A percentile compares a stretch with the other conserved stretches of the same genome.
Evolutionary conservation across 2,797 vertebrate species (phyloP).

Genomic region (Malacoraja senta): DNA sequence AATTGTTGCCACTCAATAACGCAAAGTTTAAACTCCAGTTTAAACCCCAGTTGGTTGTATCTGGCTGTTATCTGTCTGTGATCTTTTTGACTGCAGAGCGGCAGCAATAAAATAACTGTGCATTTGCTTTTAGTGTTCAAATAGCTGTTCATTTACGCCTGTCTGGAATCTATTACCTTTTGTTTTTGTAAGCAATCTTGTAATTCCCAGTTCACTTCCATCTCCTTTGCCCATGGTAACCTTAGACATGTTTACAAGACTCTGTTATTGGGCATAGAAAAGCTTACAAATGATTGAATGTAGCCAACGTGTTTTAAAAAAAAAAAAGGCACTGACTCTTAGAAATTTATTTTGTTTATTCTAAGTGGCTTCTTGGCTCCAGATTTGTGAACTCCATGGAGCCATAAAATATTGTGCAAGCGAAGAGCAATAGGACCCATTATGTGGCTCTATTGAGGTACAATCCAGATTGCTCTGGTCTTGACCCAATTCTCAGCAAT

Average conservation of each 20-base stretch:
- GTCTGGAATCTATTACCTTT: constrained; percentile 29
- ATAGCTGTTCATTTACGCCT: neutral
- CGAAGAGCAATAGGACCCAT: too few species aligned
- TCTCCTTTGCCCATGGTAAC: constrained; percentile 18
- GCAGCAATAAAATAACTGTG: neutral
- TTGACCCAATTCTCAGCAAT: too few species aligned
- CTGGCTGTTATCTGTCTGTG: neutral
- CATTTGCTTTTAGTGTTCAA: neutral
- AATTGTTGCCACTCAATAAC: neutral
- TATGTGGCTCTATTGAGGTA: too few species aligned
- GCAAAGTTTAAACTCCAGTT: neutral
- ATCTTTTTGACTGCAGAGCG: neutral
- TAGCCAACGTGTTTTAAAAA: neutral
- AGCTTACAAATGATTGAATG: constrained; percentile 25
- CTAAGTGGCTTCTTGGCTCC: neutral
- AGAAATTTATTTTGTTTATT: neutral
- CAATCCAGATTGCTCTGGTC: too few species aligned
- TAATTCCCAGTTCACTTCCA: constrained; percentile 28
- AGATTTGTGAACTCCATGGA: neutral
- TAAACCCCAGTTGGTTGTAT: neutral
- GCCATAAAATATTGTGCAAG: neutral
- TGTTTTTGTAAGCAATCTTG: constrained; percentile 20
- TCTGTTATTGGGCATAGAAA: neutral
- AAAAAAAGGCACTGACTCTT: neutral
- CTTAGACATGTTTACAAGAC: constrained; percentile 28